Conservation (phyloP, 2,888 invertebrate species). For the Hetaerina titia region DNA sequence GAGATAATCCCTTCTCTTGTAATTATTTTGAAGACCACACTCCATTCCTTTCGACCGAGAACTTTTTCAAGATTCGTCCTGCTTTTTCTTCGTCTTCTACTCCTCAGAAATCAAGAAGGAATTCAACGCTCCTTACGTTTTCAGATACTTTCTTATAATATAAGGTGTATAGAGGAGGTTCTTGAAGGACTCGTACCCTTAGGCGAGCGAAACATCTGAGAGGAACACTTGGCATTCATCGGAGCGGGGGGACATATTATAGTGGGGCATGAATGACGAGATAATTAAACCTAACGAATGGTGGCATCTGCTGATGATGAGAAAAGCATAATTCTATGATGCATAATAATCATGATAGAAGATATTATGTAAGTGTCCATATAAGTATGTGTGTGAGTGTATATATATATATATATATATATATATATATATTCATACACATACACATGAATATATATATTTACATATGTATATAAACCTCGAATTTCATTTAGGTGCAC, state of each 20-base stretch:
- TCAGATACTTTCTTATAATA: slow-evolving; percentile 28
- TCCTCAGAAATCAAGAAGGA: slow-evolving; percentile 38
- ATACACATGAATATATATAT: not conserved
- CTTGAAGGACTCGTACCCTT: not conserved
- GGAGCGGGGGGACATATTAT: not conserved
- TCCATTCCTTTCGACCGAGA: slow-evolving; percentile 13
- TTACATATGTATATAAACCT: not conserved
- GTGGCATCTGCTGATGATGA: slow-evolving; percentile 9
- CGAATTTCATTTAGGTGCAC: not conserved
- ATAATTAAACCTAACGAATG: slow-evolving; percentile 53
- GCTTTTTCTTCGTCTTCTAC: not conserved
- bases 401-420: not conserved
- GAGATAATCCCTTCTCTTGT: slow-evolving; percentile 55
- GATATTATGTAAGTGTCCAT: not conserved
- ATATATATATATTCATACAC: not conserved
- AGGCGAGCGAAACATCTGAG: not conserved
- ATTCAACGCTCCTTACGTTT: slow-evolving; percentile 26
- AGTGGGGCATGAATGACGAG: slow-evolving; percentile 26
- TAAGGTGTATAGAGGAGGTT: not conserved
- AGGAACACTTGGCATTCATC: not conserved
- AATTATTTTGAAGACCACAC: slow-evolving; percentile 61
- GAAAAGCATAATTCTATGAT: slow-evolving; percentile 33
- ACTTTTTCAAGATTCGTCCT: not conserved
- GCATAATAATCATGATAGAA: slow-evolving; percentile 5
- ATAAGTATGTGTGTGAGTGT: too few species aligned